Evolutionary conservation across 35 echinoderm and acorn worm genomes (phyloP), one percentile per base, ranked within the genome.

Genomic region (Heliocidaris erythrogramma): DNA sequence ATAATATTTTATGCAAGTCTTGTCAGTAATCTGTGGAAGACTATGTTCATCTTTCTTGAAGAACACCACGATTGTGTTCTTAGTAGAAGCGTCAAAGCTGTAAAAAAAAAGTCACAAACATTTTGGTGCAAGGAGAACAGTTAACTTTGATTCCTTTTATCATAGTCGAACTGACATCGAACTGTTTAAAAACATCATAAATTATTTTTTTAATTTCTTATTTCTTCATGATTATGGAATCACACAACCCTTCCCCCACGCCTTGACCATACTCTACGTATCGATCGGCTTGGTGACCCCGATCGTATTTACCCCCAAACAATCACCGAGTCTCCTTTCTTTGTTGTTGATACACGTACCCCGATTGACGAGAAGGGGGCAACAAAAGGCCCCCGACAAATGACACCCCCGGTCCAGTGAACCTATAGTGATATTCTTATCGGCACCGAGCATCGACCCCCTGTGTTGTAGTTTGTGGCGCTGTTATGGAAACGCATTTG

Each of bases 221-320:
- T 4, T 18, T 21, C 24, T 24, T 69, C 0, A 14, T 18, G 0
- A 6, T 5, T 24, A 69, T 69, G 65, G 65, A 78, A 78, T 78
- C 65, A 10, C 13, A 56, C 52, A 78, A 4, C 18, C 35, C 35
- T 42, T 42, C 35, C 35, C 65, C 14, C 65, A 78, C 65, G 65
- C 65, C n/a, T 78, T 78, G n/a, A n/a, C n/a, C n/a, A n/a, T n/a
- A 78, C 65, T 24, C 27, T 69, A 4, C 14, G 27, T 78, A 78
- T 48, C 42, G 31, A 12, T 31, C 4, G 42, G 65, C 61, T 5
- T 13, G 27, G 31, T 85, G 94, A 30, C n/a, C 69, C 31, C 32
- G 32, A 89, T 87, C 32, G 49, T 30, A 94, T 31, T 32, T 92
- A 93, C 93, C 93, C 30, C 30, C 60, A 92, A 56, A 49, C 31